Percentiles rank a stretch among this genome's conserved stretches.
Conservation (phyloP, 2,113 vertebrate genomes). For the Pygoscelis adeliae region DNA sequence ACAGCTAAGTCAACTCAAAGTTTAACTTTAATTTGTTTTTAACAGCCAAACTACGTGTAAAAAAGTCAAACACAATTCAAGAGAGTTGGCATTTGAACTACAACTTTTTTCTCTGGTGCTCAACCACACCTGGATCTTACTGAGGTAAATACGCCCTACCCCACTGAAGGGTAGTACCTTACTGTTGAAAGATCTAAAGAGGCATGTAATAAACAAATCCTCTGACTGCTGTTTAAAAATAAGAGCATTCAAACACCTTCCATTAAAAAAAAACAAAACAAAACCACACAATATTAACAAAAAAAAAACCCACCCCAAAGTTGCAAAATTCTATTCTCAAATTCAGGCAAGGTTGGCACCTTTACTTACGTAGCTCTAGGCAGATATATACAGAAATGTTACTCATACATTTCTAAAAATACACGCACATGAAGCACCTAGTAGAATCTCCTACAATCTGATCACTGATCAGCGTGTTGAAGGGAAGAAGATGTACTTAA, state of each 20-base stretch:
- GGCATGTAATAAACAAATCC: not conserved
- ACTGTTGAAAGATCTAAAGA: not conserved
- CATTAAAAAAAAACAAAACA: not conserved
- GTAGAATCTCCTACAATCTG: not conserved
- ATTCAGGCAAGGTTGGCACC: not conserved
- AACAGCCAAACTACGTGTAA: not conserved
- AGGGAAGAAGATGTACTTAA: not conserved
- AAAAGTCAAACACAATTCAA: not conserved
- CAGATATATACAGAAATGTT: not conserved
- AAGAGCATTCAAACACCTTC: not conserved
- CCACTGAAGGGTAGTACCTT: not conserved
- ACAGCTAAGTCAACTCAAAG: not conserved
- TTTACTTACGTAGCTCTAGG: not conserved
- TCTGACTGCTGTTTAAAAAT: not conserved
- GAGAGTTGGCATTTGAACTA: not conserved
- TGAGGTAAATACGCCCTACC: not conserved
- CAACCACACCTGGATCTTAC: not conserved
- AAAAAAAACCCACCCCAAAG: not conserved
- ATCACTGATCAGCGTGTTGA: not conserved
- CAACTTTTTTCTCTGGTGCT: not conserved
- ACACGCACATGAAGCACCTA: not conserved
- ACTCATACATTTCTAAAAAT: not conserved
- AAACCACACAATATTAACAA: no score
- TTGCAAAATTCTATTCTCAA: not conserved
- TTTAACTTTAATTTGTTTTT: not conserved